Evolutionary conservation across 64 coral and sea anemone genomes (phyloP).

Genomic region (Acropora tenuis): DNA sequence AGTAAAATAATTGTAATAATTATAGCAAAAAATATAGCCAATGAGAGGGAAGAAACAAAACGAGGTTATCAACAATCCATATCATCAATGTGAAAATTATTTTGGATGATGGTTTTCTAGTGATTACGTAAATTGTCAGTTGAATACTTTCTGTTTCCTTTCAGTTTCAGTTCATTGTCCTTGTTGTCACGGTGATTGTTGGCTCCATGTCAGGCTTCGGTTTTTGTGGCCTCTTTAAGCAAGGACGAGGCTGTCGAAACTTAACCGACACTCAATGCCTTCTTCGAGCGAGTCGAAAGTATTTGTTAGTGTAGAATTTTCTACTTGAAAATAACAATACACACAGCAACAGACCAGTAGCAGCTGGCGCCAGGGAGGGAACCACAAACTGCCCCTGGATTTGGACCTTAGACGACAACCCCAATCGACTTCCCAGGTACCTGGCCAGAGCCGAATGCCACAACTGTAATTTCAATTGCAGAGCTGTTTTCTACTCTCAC

Average conservation of each 20-base stretch:
- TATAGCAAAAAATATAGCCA: too few relatives aligned
- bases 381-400: constrained; percentile 10
- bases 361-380: background rate
- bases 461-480: too few relatives aligned
- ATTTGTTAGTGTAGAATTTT: constrained; percentile 4
- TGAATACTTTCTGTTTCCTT: background rate
- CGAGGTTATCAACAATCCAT: too few relatives aligned
- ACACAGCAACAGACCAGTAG: background rate
- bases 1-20: too few relatives aligned
- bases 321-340: background rate
- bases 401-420: background rate
- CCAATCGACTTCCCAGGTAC: background rate
- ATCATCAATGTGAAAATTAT: too few relatives aligned
- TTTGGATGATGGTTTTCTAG: too few relatives aligned
- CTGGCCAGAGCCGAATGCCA: too few relatives aligned
- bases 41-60: too few relatives aligned
- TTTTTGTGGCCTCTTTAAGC: background rate
- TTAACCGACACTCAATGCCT: constrained; percentile 14
- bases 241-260: background rate
- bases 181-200: background rate
- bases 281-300: background rate
- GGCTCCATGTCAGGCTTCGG: background rate
- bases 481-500: too few relatives aligned
- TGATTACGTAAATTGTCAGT: too few relatives aligned
- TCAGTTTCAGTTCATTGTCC: background rate